Evolutionary conservation across 1,140 invertebrate genomes (phyloP), one percentile per base, ranked within the genome.

Genomic region (Drosophila chauvacae): DNA sequence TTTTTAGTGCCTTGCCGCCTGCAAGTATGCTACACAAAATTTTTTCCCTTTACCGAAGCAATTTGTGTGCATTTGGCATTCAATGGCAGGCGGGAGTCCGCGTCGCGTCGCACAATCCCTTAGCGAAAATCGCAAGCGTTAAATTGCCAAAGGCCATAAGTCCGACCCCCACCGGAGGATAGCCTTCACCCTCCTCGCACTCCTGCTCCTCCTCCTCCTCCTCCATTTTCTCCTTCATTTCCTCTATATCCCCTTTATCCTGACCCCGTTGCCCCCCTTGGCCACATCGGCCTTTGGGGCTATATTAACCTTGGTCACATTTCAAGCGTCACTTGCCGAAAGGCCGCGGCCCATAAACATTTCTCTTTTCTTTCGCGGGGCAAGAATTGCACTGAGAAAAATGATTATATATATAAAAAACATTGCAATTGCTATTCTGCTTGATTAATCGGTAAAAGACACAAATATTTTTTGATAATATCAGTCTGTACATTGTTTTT

Each of bases 41-140:
- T 76, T 80, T 77, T 69, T 42, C 63, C 42, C 39, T 69, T 61
- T 77, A 33, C 72, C 55, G 37, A 64, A 63, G 73, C 82, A 85
- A 85, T 86, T 85, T 85, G 82, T 84, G 83, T 83, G 83, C 80
- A 88, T 87, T 87, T 88, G 84, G 84, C 83, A 87, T 88, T 87
- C 83, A 87, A 86, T 86, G 80, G 84, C 70, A 80, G 63, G 53
- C 50, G 33, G 47, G 60, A 56, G 48, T 35, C 30, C 28, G 56
- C 26, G 42, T 16, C 16, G 55, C 30, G 35, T 44, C 35, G 60
- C 42, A 77, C 53, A 80, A 85, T 80, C 77, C 81, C 81, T 84
- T 81, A 68, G 51, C 84, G 68, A 59, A 77, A 87, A 83, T 87
- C 84, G 83, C 76, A 77, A 88, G 84, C 83, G 83, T 87, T 87